These are phyloP conservation scores for Drosophila sordidula DNA, from an alignment of 2,888 invertebrate genomes.

Conservation along the genomic window DNA sequence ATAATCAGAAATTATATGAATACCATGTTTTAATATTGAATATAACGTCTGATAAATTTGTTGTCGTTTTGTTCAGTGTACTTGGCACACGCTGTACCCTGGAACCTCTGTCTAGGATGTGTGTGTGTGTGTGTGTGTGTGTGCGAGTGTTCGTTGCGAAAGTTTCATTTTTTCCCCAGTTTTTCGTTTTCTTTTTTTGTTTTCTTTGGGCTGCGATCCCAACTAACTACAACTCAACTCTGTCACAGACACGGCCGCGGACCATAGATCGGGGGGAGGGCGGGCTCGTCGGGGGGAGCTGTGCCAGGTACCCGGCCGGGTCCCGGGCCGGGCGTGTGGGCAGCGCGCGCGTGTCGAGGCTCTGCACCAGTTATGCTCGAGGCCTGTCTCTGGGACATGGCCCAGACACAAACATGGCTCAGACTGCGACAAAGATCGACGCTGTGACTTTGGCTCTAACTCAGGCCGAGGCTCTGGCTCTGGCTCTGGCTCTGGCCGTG, in stretches of 20 bases:
- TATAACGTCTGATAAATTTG: not conserved
- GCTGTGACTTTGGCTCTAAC: not conserved
- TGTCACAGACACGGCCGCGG: constrained; percentile 39
- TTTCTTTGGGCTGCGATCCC: constrained; percentile 34
- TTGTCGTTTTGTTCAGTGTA: constrained; percentile 29
- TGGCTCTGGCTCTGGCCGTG: not conserved
- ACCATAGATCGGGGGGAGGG: constrained; percentile 4
- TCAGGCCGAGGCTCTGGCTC: not conserved
- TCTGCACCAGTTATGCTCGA: constrained; percentile 72
- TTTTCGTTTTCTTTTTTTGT: constrained; percentile 2
- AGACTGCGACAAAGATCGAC: constrained; percentile 46
- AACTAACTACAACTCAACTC: constrained; percentile 62
- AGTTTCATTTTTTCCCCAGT: constrained; percentile 39
- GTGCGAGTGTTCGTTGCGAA: constrained; percentile 46
- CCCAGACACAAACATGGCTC: constrained; percentile 29
- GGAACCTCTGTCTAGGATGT: constrained; percentile 47
- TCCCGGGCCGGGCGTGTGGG: constrained; percentile 49
- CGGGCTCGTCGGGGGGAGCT: not conserved
- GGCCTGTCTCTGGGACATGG: constrained; percentile 66
- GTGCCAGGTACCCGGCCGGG: constrained; percentile 9
- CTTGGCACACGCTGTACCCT: constrained; percentile 46
- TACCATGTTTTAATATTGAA: not conserved
- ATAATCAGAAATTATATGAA: too few relatives aligned
- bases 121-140: constrained; percentile 13
- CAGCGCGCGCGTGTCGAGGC: constrained; percentile 61